Base-by-base conservation (phyloP, 1,140 invertebrate species). In the Drosophila sechellia region DNA sequence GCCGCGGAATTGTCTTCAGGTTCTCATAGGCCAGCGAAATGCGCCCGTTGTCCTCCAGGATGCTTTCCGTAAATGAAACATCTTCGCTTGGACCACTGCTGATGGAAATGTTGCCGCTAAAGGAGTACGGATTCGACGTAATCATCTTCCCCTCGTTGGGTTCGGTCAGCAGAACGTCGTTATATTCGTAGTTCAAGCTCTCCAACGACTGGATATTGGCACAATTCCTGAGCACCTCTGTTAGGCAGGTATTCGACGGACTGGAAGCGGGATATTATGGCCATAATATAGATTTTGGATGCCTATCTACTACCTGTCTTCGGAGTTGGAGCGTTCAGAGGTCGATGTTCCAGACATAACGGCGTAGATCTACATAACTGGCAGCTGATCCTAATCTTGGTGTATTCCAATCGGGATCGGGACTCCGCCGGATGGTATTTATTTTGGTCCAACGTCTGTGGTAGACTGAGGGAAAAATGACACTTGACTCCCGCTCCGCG, bases 1-100 rank as follows among this genome's bases (percentile, higher is more conserved):
- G 59, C 17, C 76, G 45, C 0, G 91, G 90, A 54, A 92, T 92
- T 6, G 68, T 81, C 34, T 65, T 74, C 4, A 92, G 59, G 66
- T 92, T 91, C 53, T 92, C 91, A 46, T 92, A 92, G 0, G 91
- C 91, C 64, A 92, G 39, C 12, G 91, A 92, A 43, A 92, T 91
- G 31, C 91, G 69, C 5, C 90, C 90, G 17, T 92, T 84, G 52
- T 91, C 86, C 50, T 90, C 86, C 5, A 91, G 73, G 34, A 91
- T 86, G 27, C 74, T 79, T 31, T 90, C 84, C 12, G 81, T 84
- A 5, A 81, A 71, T 17, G 75, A 73, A 5, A 72, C 69, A 53
- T 91, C 86, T n/a, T 91, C 90, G 39, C 81, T 91, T 43, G 74
- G 64, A 22, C 74, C 90, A 55, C 75, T 90, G 65, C 79, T 86